phyloP scores from a whole-genome alignment of 2,888 invertebrate species.

The Agrochola lychnidis region DNA sequence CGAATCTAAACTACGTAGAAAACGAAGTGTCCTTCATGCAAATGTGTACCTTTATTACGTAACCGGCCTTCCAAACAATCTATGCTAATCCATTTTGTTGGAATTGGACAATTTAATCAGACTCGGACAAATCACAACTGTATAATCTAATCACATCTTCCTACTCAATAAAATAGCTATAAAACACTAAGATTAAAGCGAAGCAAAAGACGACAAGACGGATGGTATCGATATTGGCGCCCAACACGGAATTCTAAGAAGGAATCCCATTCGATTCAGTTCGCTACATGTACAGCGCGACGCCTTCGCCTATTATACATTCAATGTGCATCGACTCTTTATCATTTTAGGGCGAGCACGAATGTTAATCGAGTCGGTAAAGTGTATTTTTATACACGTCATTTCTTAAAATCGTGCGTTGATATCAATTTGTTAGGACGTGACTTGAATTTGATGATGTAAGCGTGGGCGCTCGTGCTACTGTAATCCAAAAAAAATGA shows the following conservation, averaged over 20 bases:
- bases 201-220: conserved; percentile 55
- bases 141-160: conserved; percentile 47
- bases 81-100: conserved; percentile 38
- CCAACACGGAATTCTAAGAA: conserved; percentile 68
- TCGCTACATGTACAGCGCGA: conserved; percentile 43
- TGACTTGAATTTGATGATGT: conserved; percentile 76
- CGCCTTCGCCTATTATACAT: conserved; percentile 70
- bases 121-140: conserved; percentile 36
- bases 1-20: not conserved
- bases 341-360: conserved; percentile 77
- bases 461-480: conserved; percentile 70
- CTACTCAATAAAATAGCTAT: conserved; percentile 46
- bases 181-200: conserved; percentile 54
- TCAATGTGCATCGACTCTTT: conserved; percentile 72
- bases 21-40: conserved; percentile 26
- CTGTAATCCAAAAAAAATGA: conserved; percentile 47
- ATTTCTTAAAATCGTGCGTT: conserved; percentile 84
- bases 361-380: conserved; percentile 77
- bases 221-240: conserved; percentile 62
- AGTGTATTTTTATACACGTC: conserved; percentile 82
- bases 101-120: conserved; percentile 40
- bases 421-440: conserved; percentile 84
- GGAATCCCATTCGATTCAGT: conserved; percentile 63
- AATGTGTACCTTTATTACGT: conserved; percentile 41
- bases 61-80: conserved; percentile 30